These are phyloP conservation scores for Callipepla californica DNA, from an alignment of 2,113 vertebrate species.

Conservation along the genomic window DNA sequence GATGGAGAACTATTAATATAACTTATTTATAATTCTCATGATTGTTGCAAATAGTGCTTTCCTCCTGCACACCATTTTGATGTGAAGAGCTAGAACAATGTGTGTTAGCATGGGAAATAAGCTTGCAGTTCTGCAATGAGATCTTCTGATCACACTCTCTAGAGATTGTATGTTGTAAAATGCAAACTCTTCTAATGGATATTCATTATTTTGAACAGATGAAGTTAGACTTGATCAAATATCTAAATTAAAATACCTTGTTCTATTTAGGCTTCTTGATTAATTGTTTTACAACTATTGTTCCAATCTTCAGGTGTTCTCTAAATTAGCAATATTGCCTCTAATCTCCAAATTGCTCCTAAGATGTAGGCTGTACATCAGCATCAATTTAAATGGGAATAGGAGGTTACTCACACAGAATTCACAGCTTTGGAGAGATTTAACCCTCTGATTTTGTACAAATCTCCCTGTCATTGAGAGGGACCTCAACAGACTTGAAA, in stretches of 20 bases:
- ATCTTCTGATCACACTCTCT: background rate
- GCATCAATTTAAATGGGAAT: background rate
- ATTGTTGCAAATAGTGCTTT: background rate
- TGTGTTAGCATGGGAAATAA: background rate
- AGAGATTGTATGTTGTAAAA: background rate
- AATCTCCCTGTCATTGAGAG: too few relatives aligned
- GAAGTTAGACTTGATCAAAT: background rate
- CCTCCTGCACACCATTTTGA: background rate
- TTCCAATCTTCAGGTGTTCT: background rate
- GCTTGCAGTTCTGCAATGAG: background rate
- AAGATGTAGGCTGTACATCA: background rate
- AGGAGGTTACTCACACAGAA: background rate
- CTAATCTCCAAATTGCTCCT: background rate
- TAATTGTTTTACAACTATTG: background rate
- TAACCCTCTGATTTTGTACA: background rate
- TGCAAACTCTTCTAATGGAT: background rate
- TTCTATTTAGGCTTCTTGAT: background rate
- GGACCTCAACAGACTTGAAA: too few relatives aligned
- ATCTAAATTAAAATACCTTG: conserved; percentile 5
- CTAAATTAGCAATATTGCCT: background rate
- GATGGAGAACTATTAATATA: background rate
- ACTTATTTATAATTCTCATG: background rate
- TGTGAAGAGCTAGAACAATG: background rate
- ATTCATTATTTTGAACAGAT: background rate
- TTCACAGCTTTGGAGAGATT: background rate